phyloP scores from a whole-genome alignment of 2,113 vertebrate species.

The Eudyptes chrysolophus region DNA sequence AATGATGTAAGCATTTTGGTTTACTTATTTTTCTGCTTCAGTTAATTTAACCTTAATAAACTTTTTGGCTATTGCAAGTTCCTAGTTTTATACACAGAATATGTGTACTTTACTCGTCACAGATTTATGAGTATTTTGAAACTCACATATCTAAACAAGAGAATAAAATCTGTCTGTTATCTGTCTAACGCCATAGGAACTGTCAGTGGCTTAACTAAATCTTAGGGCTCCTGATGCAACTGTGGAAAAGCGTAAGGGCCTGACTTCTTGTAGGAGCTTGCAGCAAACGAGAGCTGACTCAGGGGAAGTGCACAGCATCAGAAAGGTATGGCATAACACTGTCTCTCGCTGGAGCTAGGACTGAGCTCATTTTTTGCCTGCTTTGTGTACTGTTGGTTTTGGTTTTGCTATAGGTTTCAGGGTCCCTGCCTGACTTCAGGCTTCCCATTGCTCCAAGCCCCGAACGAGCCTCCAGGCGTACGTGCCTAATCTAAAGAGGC shows the following conservation, averaged over 20 bases:
- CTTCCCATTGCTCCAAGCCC: neutral
- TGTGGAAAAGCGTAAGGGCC: rapidly evolving
- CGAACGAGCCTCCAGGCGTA: neutral
- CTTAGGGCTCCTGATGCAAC: neutral
- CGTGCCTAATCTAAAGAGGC: neutral
- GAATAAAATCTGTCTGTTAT: neutral
- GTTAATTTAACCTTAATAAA: neutral
- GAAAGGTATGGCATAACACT: neutral
- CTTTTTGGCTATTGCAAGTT: neutral
- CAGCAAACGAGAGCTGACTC: neutral
- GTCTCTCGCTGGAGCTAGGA: neutral
- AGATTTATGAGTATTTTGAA: neutral
- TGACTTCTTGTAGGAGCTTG: neutral
- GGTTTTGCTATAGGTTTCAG: neutral
- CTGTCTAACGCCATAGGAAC: neutral
- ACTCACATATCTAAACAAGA: neutral
- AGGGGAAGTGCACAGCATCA: neutral
- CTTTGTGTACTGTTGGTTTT: neutral
- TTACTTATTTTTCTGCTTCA: neutral
- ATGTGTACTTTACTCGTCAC: neutral
- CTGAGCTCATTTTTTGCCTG: neutral
- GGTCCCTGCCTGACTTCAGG: neutral
- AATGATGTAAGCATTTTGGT: neutral
- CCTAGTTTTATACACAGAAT: neutral
- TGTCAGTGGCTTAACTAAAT: neutral